Evolutionary conservation across 2,797 vertebrate genomes (phyloP).

Genomic region (Harpagifer antarcticus): DNA sequence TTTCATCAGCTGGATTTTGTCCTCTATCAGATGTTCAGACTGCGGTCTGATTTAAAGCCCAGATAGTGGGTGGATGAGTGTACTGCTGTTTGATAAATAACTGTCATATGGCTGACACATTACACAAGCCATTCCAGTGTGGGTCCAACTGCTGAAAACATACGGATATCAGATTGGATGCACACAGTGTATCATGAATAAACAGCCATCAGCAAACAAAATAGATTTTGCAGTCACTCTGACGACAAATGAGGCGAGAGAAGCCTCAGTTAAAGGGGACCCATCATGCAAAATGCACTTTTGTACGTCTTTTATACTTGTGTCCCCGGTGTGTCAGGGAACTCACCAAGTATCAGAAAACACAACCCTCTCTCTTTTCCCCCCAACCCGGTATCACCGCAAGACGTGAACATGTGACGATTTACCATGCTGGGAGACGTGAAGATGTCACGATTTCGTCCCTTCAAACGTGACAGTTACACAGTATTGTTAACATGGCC

Average conservation of each 20-base stretch:
- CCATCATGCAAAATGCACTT: too few relatives aligned
- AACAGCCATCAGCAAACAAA: constrained; percentile 46
- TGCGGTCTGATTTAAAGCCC: constrained; percentile 66
- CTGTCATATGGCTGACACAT: constrained; percentile 74
- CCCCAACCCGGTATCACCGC: too few relatives aligned
- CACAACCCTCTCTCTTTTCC: too few relatives aligned
- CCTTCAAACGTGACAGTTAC: too few relatives aligned
- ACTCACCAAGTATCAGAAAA: too few relatives aligned
- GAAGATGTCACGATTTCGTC: too few relatives aligned
- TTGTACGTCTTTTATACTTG: too few relatives aligned
- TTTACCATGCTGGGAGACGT: too few relatives aligned
- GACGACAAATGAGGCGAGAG: constrained; percentile 55
- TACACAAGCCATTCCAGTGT: constrained; percentile 61
- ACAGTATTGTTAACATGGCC: too few relatives aligned
- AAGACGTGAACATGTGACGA: too few relatives aligned
- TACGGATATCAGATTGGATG: constrained; percentile 60
- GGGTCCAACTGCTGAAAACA: constrained; percentile 52
- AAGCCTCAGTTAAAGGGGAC: constrained; percentile 28
- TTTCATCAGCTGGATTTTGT: constrained; percentile 49
- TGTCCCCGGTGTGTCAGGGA: too few relatives aligned
- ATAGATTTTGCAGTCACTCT: constrained; percentile 44
- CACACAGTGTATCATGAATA: constrained; percentile 25
- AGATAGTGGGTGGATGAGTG: constrained; percentile 40
- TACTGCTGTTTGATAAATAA: constrained; percentile 63
- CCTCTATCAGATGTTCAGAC: constrained; percentile 33